These are phyloP conservation scores for Harpagus bidentatus DNA, from an alignment of 2,113 vertebrate genomes.

Conservation along the genomic window DNA sequence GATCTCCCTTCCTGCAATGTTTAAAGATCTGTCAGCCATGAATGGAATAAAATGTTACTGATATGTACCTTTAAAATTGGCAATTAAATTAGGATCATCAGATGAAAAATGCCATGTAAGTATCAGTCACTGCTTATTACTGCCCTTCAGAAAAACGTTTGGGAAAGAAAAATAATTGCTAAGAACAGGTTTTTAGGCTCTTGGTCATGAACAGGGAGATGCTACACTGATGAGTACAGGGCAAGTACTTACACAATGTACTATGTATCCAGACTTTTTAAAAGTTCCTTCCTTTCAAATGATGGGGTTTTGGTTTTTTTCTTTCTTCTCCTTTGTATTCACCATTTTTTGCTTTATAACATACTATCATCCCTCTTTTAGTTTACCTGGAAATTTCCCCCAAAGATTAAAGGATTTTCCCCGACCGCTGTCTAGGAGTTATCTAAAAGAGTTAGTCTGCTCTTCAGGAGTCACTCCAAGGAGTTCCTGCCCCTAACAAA, in stretches of 20 bases:
- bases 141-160: background rate
- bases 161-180: background rate
- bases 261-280: background rate
- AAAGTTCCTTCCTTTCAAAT: background rate
- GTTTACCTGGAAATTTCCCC: background rate
- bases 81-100: background rate
- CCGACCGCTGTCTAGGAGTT: background rate
- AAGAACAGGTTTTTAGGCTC: background rate
- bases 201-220: background rate
- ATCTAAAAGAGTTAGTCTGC: background rate
- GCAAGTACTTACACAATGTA: background rate
- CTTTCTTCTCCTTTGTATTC: background rate
- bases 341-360: background rate
- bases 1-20: background rate
- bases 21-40: background rate
- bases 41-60: background rate
- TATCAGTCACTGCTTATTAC: background rate
- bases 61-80: background rate
- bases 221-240: too few species aligned
- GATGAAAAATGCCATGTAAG: background rate
- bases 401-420: background rate
- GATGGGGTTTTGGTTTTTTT: fast-evolving
- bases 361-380: background rate
- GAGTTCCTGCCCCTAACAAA: background rate
- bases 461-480: background rate